Evolutionary conservation across 1,140 invertebrate genomes (phyloP).

Genomic region (Apis mellifera): Amel_HAv3.1 CM009941.2:14886001-14886500

Average conservation of each 20-base stretch:
- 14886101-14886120: constrained; percentile 41
- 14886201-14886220: no score
- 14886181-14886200: background rate
- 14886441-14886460: background rate
- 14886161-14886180: background rate
- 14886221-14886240: background rate
- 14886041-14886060: constrained; percentile 50
- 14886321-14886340: constrained; percentile 51
- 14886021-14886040: constrained; percentile 27
- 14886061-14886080: background rate
- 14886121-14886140: constrained; percentile 13
- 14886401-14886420: background rate
- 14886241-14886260: background rate
- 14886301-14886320: constrained; percentile 47
- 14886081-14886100: constrained; percentile 44
- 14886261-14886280: constrained; percentile 26
- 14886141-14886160: constrained; percentile 55
- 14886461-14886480: constrained; percentile 39
- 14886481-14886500: background rate
- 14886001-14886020: constrained; percentile 59
- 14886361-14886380: constrained; percentile 23
- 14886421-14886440: background rate
- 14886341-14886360: constrained; percentile 51
- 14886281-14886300: constrained; percentile 60
- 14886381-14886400: background rate